These are phyloP conservation scores for Ptilorrhoa leucosticta DNA, from an alignment of 2,113 vertebrate species.

Conservation along the genomic window DNA sequence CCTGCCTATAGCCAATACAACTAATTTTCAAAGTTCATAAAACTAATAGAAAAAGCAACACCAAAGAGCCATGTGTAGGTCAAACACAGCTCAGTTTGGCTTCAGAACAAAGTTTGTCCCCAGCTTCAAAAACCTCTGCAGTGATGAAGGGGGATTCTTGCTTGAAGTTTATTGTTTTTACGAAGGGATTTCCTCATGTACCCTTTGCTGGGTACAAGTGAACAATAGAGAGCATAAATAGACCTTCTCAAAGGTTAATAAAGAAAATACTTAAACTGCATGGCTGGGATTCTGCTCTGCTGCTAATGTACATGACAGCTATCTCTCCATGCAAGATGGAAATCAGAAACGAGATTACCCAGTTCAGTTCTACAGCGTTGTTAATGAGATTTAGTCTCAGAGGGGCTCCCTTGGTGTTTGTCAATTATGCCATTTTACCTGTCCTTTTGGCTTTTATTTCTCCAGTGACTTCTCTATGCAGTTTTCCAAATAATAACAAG, in stretches of 20 bases:
- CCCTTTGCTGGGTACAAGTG: neutral
- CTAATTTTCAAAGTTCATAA: neutral
- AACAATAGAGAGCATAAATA: slow-evolving; percentile 5
- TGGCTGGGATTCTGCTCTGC: neutral
- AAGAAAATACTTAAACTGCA: neutral
- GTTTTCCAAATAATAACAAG: neutral
- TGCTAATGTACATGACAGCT: neutral
- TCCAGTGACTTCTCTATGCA: neutral
- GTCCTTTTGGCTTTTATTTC: slow-evolving; percentile 41
- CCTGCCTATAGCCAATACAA: neutral
- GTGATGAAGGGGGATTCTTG: neutral
- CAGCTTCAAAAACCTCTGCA: neutral
- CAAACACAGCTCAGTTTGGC: neutral
- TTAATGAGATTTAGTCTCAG: slow-evolving; percentile 14
- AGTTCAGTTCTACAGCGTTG: neutral
- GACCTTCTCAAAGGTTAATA: neutral
- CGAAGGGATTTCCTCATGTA: neutral
- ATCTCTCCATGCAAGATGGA: neutral
- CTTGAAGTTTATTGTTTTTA: neutral
- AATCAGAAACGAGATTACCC: neutral
- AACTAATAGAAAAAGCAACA: neutral
- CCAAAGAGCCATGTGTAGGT: neutral
- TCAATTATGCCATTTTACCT: slow-evolving; percentile 18
- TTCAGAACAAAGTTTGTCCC: neutral
- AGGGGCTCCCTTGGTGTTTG: neutral